These are phyloP conservation scores for Drosophila equinoxialis DNA, from an alignment of 1,140 invertebrate genomes.

Conservation along the genomic window DNA sequence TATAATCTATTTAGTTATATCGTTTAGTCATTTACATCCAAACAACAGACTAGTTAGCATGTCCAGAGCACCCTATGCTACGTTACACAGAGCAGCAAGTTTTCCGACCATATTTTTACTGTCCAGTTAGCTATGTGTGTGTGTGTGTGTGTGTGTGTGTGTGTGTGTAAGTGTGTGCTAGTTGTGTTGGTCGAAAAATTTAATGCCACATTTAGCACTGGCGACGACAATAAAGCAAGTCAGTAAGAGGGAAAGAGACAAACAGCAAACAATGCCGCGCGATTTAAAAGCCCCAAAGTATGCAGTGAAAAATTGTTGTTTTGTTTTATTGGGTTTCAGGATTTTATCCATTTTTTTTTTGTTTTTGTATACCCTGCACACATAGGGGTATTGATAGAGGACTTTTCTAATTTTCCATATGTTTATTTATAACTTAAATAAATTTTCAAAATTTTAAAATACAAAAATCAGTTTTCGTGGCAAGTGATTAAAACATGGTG, in stretches of 20 bases:
- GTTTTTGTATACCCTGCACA: too few relatives aligned
- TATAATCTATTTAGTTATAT: background rate
- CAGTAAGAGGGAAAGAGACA: background rate
- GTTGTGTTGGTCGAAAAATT: constrained; percentile 66
- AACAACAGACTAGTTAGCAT: constrained; percentile 23
- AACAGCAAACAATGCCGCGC: constrained; percentile 3
- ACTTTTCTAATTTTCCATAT: too few relatives aligned
- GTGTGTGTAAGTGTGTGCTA: constrained; percentile 25
- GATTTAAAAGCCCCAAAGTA: constrained; percentile 39
- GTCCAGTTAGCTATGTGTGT: constrained; percentile 57
- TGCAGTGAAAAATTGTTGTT: constrained; percentile 19
- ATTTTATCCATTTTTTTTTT: background rate
- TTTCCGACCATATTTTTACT: constrained; percentile 68
- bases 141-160: constrained; percentile 14
- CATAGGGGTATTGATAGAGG: background rate
- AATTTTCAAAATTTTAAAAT: too few relatives aligned
- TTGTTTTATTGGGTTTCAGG: constrained; percentile 20
- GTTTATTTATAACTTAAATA: too few relatives aligned
- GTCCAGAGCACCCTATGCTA: constrained; percentile 18
- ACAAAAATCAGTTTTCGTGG: too few relatives aligned
- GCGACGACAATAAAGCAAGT: constrained; percentile 32
- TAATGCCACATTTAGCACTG: constrained; percentile 77
- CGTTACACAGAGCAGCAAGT: constrained; percentile 1
- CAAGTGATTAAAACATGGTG: too few relatives aligned
- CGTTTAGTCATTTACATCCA: constrained; percentile 19